Percentiles rank a stretch among this genome's conserved stretches.
These are phyloP conservation scores for Pentamera pediparva DNA, from an alignment of 53 echinoderm and acorn worm species.

Conservation along the genomic window DNA sequence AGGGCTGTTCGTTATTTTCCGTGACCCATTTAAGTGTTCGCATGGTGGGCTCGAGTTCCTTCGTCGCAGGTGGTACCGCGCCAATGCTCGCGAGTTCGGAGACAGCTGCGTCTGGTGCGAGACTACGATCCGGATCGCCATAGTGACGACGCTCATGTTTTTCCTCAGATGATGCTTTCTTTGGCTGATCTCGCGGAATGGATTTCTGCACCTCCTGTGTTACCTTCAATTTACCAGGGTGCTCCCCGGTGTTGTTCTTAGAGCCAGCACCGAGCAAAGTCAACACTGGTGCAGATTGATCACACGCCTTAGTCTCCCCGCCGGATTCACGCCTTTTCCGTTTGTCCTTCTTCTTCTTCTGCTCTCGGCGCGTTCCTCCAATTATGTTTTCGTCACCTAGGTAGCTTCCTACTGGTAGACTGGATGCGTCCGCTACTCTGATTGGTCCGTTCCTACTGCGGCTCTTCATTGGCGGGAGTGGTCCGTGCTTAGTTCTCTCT, in stretches of 20 bases:
- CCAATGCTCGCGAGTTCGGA: no score
- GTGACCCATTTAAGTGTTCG: constrained; percentile 15
- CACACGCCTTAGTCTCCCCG: neutral
- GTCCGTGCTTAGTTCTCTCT: neutral
- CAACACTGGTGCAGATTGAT: neutral
- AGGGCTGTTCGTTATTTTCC: constrained; percentile 5
- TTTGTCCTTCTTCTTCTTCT: constrained; percentile 1
- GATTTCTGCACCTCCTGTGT: constrained; percentile 12
- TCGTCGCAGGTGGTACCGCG: constrained; percentile 17
- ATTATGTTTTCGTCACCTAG: constrained; percentile 21
- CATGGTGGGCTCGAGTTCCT: constrained; percentile 1
- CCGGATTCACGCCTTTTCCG: neutral
- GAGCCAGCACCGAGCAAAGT: neutral
- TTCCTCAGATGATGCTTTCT: constrained; percentile 9
- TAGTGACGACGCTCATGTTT: neutral
- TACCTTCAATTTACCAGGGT: neutral
- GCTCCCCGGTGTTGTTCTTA: neutral
- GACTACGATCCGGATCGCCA: neutral
- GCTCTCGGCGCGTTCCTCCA: constrained; percentile 13
- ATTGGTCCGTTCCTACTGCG: constrained; percentile 65
- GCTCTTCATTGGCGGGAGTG: constrained; percentile 55
- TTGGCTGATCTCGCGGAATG: neutral
- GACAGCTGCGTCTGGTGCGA: neutral
- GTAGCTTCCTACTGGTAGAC: constrained; percentile 16
- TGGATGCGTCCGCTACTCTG: neutral